Evolutionary conservation across 2,797 vertebrate genomes (phyloP), one percentile per base, ranked within the genome.

Genomic region (Spondyliosoma cantharus): DNA sequence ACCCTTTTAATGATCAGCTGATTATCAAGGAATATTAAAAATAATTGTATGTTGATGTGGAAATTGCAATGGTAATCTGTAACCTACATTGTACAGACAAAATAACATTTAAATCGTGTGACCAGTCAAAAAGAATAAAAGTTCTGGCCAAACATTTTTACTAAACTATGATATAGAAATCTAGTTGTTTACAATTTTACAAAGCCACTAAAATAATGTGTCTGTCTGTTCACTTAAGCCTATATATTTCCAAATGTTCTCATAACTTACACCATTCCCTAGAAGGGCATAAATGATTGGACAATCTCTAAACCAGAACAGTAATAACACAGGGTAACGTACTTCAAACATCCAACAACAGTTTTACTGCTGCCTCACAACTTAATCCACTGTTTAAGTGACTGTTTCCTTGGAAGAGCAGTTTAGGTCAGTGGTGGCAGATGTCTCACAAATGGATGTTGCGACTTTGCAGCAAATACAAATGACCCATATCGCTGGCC

Each of bases 401-500:
- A 73, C 74, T 49, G 53, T 73, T 79, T 87, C 71, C 74, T 78
- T 56, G 86, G 82, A 82, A 66, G 65, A 85, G 69, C 78, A 71
- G 85, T 76, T 84, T 37, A 48, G 78, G 81, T 88, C 80, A 77
- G 80, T 43, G 50, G 58, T 70, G 86, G 85, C 90, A 92, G 85
- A 91, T 86, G 88, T 86, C 87, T 88, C 80, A 62, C 89, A 86
- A 90, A 90, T 87, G 77, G 86, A 87, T 81, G 80, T 71, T 86
- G 86, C 43, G 76, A 84, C 88, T 88, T 87, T 85, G 86, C 88
- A 78, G 84, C 83, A 83, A 86, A 90, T 84, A 88, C 87, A 89
- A 89, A 91, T 87, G 92, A 90, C 90, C 91, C 88, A 78, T 68
- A 83, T 85, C 86, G 54, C 81, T 80, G 91, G 84, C 88, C 91